Percentiles rank a stretch among this genome's conserved stretches.
phyloP scores from a whole-genome alignment of 2,888 invertebrate genomes.

The Leptura quadrifasciata region DNA sequence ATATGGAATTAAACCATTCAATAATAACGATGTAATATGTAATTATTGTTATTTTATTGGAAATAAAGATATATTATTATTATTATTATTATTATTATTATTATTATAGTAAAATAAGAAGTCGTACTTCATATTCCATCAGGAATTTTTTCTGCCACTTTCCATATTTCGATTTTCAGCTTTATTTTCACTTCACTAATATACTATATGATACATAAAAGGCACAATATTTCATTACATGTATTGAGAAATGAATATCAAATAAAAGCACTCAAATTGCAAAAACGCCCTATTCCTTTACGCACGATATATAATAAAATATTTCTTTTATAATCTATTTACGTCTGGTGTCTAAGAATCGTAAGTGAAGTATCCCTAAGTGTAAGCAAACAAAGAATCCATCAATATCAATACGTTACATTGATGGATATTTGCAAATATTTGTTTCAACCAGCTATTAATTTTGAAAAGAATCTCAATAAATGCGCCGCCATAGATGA shows the following conservation, averaged over 20 bases:
- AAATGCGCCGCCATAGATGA: constrained; percentile 7
- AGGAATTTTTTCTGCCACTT: too few relatives aligned
- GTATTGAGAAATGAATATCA: constrained; percentile 1
- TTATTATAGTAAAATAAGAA: too few relatives aligned
- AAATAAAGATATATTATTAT: too few relatives aligned
- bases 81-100: too few relatives aligned
- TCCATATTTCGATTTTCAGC: too few relatives aligned
- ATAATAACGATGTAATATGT: too few relatives aligned
- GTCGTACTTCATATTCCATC: too few relatives aligned
- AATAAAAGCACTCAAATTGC: background rate
- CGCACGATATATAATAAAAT: background rate
- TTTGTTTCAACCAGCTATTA: constrained; percentile 7
- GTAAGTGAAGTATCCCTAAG: background rate
- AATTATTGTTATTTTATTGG: too few relatives aligned
- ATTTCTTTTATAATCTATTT: constrained; percentile 4
- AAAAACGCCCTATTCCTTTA: background rate
- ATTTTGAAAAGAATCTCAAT: constrained; percentile 3
- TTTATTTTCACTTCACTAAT: too few relatives aligned
- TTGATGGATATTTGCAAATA: constrained; percentile 24
- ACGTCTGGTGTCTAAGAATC: constrained; percentile 9
- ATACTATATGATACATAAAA: too few relatives aligned
- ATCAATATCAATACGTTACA: background rate
- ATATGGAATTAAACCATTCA: too few relatives aligned
- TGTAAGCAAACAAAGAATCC: constrained; percentile 7
- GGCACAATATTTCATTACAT: background rate